These are phyloP conservation scores for Tachina lurida DNA, from an alignment of 2,888 invertebrate genomes.

Conservation along the genomic window DNA sequence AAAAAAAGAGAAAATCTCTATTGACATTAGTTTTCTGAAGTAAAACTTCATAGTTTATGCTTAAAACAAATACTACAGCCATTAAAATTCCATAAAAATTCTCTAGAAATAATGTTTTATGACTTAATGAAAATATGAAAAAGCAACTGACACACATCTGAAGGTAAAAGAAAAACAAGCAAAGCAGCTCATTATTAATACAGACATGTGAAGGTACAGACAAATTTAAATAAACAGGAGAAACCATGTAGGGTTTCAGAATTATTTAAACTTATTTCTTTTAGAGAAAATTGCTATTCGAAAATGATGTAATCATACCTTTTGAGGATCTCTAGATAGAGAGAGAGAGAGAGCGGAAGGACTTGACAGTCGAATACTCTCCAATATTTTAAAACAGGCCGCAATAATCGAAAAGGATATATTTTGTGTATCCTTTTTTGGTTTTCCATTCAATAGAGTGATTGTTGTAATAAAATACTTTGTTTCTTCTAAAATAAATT, in stretches of 20 bases:
- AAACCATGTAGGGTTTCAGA: background rate
- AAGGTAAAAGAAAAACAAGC: background rate
- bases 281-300: background rate
- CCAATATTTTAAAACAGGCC: no score
- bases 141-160: slow-evolving; percentile 8
- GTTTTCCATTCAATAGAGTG: no score
- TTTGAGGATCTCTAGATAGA: no score
- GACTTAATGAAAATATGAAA: slow-evolving; percentile 40
- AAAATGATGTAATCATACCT: no score
- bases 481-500: no score
- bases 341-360: no score
- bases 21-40: slow-evolving; percentile 46
- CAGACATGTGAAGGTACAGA: background rate
- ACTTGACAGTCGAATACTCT: no score
- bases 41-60: slow-evolving; percentile 49
- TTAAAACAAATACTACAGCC: slow-evolving; percentile 46
- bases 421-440: no score
- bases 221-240: background rate
- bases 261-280: background rate
- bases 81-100: slow-evolving; percentile 45
- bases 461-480: no score
- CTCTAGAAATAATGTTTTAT: slow-evolving; percentile 15
- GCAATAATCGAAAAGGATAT: no score
- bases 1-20: background rate
- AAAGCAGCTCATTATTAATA: background rate